phyloP scores from a whole-genome alignment of 1,140 invertebrate genomes.

The Colletes gigas region DNA sequence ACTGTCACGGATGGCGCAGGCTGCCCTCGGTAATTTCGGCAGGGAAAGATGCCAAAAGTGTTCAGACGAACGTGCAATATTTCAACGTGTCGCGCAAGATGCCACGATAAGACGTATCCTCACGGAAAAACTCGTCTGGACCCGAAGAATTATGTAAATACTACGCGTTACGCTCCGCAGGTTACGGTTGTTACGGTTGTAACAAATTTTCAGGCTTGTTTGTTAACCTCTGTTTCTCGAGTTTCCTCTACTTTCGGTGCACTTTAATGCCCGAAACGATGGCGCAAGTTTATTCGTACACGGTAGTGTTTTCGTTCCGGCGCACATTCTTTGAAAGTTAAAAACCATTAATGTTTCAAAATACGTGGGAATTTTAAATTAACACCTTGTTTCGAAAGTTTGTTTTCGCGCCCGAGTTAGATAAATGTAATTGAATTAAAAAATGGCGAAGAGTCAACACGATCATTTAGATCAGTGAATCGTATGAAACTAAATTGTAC shows the following conservation, averaged over 20 bases:
- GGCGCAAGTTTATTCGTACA: no score
- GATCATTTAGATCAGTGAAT: no score
- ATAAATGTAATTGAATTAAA: no score
- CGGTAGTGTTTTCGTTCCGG: no score
- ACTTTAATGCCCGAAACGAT: no score
- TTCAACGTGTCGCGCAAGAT: background rate
- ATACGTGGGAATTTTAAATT: no score
- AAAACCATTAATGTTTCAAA: no score
- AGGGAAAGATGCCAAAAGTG: slow-evolving; percentile 33
- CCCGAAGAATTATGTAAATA: slow-evolving; percentile 17
- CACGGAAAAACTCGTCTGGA: background rate
- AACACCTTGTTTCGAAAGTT: no score
- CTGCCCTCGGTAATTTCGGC: slow-evolving; percentile 25
- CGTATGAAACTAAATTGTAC: no score
- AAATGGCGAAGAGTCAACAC: no score
- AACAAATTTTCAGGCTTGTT: slow-evolving; percentile 5
- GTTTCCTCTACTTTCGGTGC: background rate
- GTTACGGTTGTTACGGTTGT: background rate
- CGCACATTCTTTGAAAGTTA: no score
- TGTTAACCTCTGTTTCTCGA: background rate
- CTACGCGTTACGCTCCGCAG: background rate
- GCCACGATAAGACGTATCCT: background rate
- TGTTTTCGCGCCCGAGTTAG: no score
- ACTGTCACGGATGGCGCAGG: slow-evolving; percentile 5
- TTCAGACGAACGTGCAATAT: slow-evolving; percentile 29